phyloP scores from a whole-genome alignment of 2,888 invertebrate genomes.

The Macrosiphum euphorbiae region DNA sequence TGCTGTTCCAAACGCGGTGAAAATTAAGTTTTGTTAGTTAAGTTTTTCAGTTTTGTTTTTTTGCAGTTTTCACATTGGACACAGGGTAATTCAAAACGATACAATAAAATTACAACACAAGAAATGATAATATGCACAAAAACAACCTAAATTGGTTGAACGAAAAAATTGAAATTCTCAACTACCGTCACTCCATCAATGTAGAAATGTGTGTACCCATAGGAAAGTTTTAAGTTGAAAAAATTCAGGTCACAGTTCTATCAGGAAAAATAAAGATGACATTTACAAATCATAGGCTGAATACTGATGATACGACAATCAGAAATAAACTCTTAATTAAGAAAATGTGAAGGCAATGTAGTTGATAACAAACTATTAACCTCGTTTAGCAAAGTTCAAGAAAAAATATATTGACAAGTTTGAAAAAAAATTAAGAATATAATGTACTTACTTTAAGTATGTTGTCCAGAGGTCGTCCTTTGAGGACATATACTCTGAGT shows the following conservation, averaged over 20 bases:
- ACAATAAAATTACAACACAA: neutral
- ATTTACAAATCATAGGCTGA: neutral
- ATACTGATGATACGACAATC: neutral
- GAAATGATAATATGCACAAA: neutral
- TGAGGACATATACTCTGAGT: conserved; percentile 80
- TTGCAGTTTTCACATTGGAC: too few species aligned
- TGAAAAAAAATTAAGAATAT: conserved; percentile 63
- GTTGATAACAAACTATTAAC: neutral
- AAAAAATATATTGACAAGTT: neutral
- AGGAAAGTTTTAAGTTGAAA: neutral
- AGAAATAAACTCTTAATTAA: neutral
- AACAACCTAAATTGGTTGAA: neutral
- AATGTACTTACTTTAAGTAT: conserved; percentile 77
- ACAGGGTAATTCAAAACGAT: neutral
- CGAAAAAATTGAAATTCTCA: neutral
- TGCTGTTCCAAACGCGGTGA: too few species aligned
- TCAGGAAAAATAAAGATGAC: neutral
- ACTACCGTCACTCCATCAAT: neutral
- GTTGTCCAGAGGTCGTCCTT: conserved; percentile 87
- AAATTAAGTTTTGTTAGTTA: too few species aligned
- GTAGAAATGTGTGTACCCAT: neutral
- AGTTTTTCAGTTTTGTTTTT: too few species aligned
- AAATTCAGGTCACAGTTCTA: neutral
- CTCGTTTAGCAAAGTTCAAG: conserved; percentile 46
- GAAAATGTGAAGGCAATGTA: neutral